phyloP scores from a whole-genome alignment of 2,113 vertebrate genomes.

The Rutilus rutilus region DNA sequence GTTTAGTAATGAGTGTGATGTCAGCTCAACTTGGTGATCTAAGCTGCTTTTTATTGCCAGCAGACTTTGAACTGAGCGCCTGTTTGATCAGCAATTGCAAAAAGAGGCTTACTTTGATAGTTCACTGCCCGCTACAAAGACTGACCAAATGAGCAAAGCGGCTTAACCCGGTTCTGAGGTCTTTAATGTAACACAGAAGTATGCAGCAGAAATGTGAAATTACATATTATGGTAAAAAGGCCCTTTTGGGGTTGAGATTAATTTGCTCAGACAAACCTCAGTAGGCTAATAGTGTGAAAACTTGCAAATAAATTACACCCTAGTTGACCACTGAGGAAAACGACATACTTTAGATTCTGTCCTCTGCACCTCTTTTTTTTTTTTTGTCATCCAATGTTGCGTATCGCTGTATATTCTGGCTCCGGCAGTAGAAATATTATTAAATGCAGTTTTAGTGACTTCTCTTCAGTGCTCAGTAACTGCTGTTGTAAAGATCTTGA shows the following conservation, averaged over 20 bases:
- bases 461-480: background rate
- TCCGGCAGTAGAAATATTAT: slow-evolving; percentile 6
- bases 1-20: slow-evolving; percentile 8
- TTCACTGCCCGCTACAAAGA: background rate
- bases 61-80: slow-evolving; percentile 1
- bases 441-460: background rate
- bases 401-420: background rate
- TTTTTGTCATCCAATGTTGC: background rate
- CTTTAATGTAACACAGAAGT: background rate
- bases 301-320: background rate
- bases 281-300: background rate
- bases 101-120: slow-evolving; percentile 38
- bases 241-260: background rate
- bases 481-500: slow-evolving; percentile 5
- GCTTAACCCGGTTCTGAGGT: slow-evolving; percentile 19
- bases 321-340: background rate
- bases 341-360: background rate
- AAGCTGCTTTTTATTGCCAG: background rate
- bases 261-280: background rate
- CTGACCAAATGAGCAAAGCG: slow-evolving; percentile 17
- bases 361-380: background rate
- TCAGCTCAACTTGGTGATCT: background rate
- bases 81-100: slow-evolving; percentile 32
- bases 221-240: slow-evolving; percentile 1
- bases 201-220: background rate